phyloP scores from a whole-genome alignment of 2,113 vertebrate species.

The Cnemophilus loriae region DNA sequence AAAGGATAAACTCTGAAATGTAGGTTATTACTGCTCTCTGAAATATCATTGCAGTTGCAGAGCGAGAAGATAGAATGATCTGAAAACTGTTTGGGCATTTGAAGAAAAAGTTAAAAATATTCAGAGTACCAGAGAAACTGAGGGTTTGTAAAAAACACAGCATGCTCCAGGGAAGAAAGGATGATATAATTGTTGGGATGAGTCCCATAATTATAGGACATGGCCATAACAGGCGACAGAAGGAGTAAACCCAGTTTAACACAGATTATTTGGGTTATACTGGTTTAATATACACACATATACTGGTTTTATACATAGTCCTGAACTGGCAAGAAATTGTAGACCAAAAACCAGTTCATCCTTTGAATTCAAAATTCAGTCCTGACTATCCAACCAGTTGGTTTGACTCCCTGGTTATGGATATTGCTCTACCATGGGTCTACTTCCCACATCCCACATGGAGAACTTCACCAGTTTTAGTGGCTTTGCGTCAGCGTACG shows the following conservation, averaged over 20 bases:
- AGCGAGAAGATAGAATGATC: not conserved
- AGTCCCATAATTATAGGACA: not conserved
- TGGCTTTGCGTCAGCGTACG: not conserved
- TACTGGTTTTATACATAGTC: not conserved
- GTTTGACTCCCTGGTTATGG: not conserved
- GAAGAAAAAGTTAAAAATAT: not conserved
- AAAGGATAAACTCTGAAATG: not conserved
- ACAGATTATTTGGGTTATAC: fast-evolving
- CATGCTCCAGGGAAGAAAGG: not conserved
- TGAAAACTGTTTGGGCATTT: not conserved
- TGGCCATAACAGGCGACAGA: fast-evolving
- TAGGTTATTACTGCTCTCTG: not conserved
- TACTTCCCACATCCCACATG: not conserved
- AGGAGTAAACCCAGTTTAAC: not conserved
- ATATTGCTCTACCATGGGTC: not conserved
- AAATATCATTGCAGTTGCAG: not conserved
- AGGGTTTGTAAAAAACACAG: not conserved
- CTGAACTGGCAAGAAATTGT: not conserved
- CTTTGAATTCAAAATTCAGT: not conserved
- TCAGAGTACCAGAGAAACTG: not conserved
- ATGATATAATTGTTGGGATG: not conserved
- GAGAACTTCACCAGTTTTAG: not conserved
- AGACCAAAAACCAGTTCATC: not conserved
- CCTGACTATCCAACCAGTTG: not conserved
- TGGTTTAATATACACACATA: not conserved